Percentiles rank a stretch among this genome's conserved stretches.
Evolutionary conservation across 1,140 invertebrate genomes (phyloP).

Genomic region (Batillaria attramentaria): DNA sequence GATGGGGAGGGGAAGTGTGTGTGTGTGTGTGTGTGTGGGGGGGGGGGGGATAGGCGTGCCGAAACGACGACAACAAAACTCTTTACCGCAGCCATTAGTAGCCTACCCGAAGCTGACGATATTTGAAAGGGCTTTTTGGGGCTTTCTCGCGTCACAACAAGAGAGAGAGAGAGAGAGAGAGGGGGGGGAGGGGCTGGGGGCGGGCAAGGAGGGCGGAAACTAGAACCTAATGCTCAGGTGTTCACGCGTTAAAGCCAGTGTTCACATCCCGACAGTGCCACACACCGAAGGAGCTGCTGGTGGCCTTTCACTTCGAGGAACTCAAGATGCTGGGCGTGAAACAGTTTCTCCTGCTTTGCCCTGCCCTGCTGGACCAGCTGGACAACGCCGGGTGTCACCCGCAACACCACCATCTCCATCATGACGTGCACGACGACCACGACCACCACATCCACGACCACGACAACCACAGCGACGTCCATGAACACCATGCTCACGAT

Average conservation of each 20-base stretch:
- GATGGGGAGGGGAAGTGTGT: too few relatives aligned
- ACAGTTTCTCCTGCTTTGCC: slow-evolving; percentile 78
- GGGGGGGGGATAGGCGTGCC: too few relatives aligned
- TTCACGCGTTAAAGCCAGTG: background rate
- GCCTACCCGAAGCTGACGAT: too few relatives aligned
- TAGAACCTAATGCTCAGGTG: background rate
- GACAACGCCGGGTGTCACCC: slow-evolving; percentile 63
- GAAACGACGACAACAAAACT: too few relatives aligned
- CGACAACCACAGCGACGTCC: background rate
- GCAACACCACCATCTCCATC: background rate
- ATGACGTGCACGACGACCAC: slow-evolving; percentile 4
- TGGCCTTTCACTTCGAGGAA: slow-evolving; percentile 34
- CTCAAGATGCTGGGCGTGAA: slow-evolving; percentile 67
- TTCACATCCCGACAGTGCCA: slow-evolving; percentile 47
- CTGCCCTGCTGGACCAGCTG: slow-evolving; percentile 76
- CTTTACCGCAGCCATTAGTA: too few relatives aligned
- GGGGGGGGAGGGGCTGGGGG: background rate
- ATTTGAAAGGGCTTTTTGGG: too few relatives aligned
- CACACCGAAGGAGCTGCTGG: slow-evolving; percentile 31
- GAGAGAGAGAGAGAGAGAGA: background rate
- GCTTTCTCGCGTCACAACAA: too few relatives aligned
- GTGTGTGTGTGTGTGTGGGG: too few relatives aligned
- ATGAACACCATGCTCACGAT: background rate
- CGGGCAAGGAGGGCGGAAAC: background rate
- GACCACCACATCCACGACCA: slow-evolving; percentile 13